A percentile compares a stretch with the other conserved stretches of the same genome.
These are phyloP conservation scores for Coelopa frigida DNA, from an alignment of 1,140 invertebrate genomes.

Conservation along the genomic window DNA sequence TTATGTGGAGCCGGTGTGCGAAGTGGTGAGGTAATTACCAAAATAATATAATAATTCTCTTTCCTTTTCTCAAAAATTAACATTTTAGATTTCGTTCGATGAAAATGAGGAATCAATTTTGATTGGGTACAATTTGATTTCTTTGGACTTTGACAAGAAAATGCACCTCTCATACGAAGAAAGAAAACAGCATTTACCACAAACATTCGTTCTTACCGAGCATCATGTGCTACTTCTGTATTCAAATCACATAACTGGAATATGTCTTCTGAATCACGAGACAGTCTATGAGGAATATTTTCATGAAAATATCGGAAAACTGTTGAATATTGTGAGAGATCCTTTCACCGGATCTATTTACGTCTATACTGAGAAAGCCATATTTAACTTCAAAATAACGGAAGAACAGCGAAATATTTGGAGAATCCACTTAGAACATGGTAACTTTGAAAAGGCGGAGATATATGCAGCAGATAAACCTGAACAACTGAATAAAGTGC, in stretches of 20 bases:
- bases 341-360: constrained; percentile 74
- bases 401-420: constrained; percentile 84
- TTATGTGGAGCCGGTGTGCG: constrained; percentile 45
- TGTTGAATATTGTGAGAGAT: constrained; percentile 79
- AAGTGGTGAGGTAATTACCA: constrained; percentile 25
- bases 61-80: background rate
- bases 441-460: constrained; percentile 82
- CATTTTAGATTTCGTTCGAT: constrained; percentile 8
- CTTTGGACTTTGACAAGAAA: constrained; percentile 25
- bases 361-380: constrained; percentile 72
- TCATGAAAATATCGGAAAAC: constrained; percentile 69
- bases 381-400: constrained; percentile 80
- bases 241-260: constrained; percentile 70
- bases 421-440: constrained; percentile 81
- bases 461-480: constrained; percentile 71
- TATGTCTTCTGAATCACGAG: constrained; percentile 81
- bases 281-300: constrained; percentile 81
- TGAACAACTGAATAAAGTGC: constrained; percentile 72
- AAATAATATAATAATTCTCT: background rate
- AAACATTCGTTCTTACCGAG: constrained; percentile 78
- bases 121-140: constrained; percentile 26
- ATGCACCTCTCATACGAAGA: constrained; percentile 34
- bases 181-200: constrained; percentile 49
- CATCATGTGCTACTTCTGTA: constrained; percentile 86
- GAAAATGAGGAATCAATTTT: constrained; percentile 9